Evolutionary conservation across 2,797 vertebrate species (phyloP), one percentile per base, ranked within the genome.

Genomic region (Poecilia picta): DNA sequence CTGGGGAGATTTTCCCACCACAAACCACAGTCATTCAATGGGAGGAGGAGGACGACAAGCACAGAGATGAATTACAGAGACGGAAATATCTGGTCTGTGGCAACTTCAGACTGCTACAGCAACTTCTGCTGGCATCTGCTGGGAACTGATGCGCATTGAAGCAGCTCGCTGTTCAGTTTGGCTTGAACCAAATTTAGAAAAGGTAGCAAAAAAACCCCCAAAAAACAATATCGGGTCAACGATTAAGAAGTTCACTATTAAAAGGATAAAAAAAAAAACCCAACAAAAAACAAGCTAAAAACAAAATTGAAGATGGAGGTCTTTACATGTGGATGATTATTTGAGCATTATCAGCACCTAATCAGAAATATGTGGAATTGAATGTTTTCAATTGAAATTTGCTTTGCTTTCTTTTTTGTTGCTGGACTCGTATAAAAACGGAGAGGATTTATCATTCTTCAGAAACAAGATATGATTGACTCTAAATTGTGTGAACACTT

Each of bases 21-120:
- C 93, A 94, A 89, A 86, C 94, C 92, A 92, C 92, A 94, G 80
- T 83, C 90, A 92, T 94, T 92, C 91, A 95, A 89, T 91, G 92
- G 93, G 79, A 91, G 92, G 94, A 92, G 62, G 78, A 91, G 45
- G 73, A 90, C 53, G 75, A 90, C 74, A 88, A 73, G 89, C 79
- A 89, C 75, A 43, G 87, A 92, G 88, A 93, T 88, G 91, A 92
- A 94, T 93, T 92, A 90, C 87, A 91, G 88, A 93, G 93, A 89
- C 90, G 81, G 88, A 94, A 94, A 95, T 94, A 94, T 93, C 90
- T 80, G 79, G 80, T 81, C 89, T 47, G 73, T 82, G 90, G 90
- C 89, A 89, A 89, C 83, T 86, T 85, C 84, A 88, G 83, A 71
- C 89, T 80, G 76, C 81, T 83, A 64, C 72, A 78, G 85, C 86